Evolutionary conservation across 2,797 vertebrate species (phyloP), one percentile per base, ranked within the genome.

Genomic region (Micrastur ruficollis): DNA sequence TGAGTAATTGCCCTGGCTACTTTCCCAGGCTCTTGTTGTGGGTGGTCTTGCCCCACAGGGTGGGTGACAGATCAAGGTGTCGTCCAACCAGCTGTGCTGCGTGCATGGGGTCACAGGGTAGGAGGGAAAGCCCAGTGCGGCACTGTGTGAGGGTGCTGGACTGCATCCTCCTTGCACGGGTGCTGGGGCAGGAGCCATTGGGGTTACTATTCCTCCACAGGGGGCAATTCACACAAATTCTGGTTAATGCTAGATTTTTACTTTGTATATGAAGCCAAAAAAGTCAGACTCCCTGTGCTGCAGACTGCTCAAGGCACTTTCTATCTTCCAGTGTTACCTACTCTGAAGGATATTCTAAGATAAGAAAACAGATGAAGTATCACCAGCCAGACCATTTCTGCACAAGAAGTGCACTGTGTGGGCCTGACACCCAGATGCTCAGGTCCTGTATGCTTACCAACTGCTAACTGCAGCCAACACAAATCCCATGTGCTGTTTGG

Each of bases 21-120:
- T 75, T 79, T 94, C 86, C 92, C 83, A 88, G 79, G 75, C 22
- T 47, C n/a, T 86, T 90, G 38, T 49, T 52, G 63, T n/a, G 62
- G 49, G 73, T 94, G 75, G 85, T 88, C 79, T 59, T 86, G 44
- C 56, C 80, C 81, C 46, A 34, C 3, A 14, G 62, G 14, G 8
- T 46, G 73, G 27, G 44, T 65, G 40, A 38, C 19, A 81, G 46
- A 86, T 46, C 49, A 65, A 50, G 32, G 46, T 8, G 9, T 90
- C 20, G 66, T 70, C 38, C 62, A 84, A 0, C 5, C 70, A 81
- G 66, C 32, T 89, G 62, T 84, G 26, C 58, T 8, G 19, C 23
- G 62, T 76, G 25, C 3, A 0, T 25, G 31, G 49, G 72, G 65
- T 66, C 76, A 42, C 36, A 73, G 42, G 61, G 67, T 23, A 74